phyloP scores from a whole-genome alignment of 1,140 invertebrate species.

The Forficula auricularia region DNA sequence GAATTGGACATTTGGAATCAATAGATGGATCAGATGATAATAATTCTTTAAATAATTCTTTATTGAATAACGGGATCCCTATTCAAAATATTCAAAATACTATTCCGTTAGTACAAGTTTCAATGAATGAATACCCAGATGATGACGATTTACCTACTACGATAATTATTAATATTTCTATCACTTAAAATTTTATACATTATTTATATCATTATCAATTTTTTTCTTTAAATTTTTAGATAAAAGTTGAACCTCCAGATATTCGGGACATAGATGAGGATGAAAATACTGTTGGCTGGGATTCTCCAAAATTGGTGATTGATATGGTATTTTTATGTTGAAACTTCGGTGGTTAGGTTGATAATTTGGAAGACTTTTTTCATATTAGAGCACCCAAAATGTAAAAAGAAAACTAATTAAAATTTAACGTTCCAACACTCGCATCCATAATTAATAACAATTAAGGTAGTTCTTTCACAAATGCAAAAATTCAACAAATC shows the following conservation, averaged over 20 bases:
- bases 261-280: slow-evolving; percentile 19
- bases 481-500: too few relatives aligned
- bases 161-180: not conserved
- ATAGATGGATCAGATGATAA: slow-evolving; percentile 5
- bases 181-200: not conserved
- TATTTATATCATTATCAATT: slow-evolving; percentile 1
- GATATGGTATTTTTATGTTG: slow-evolving; percentile 10
- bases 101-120: slow-evolving; percentile 3
- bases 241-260: slow-evolving; percentile 21
- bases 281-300: slow-evolving; percentile 12
- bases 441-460: too few relatives aligned
- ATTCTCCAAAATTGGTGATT: slow-evolving; percentile 12
- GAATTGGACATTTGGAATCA: not conserved
- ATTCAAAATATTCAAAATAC: slow-evolving; percentile 3
- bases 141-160: slow-evolving; percentile 9
- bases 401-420: too few relatives aligned
- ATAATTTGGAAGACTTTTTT: too few relatives aligned
- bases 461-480: too few relatives aligned
- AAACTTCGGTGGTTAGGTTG: too few relatives aligned
- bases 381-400: too few relatives aligned
- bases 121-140: slow-evolving; percentile 3
- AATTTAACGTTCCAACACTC: too few relatives aligned
- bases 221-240: slow-evolving; percentile 16
- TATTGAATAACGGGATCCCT: not conserved
- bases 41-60: too few relatives aligned